Evolutionary conservation across 2,797 vertebrate species (phyloP).

Genomic region (Peromyscus attwateri): DNA sequence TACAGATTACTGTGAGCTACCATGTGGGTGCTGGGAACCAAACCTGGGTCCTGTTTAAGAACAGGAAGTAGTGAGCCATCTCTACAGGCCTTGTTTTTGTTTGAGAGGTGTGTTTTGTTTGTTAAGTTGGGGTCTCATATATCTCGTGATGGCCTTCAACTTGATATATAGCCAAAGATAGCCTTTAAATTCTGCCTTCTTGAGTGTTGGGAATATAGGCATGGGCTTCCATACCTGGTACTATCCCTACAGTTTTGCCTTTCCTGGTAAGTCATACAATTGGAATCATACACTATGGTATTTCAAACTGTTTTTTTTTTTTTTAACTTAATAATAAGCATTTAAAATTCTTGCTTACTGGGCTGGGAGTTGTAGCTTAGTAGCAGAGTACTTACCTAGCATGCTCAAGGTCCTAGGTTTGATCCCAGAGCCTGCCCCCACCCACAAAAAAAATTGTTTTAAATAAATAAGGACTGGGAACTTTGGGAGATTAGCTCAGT

Average conservation of each 20-base stretch:
- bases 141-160: not conserved
- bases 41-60: not conserved
- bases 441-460: not conserved
- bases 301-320: not conserved
- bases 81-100: not conserved
- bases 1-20: not conserved
- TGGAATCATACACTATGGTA: not conserved
- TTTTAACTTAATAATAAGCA: not conserved
- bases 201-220: not conserved
- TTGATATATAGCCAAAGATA: not conserved
- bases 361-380: not conserved
- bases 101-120: not conserved
- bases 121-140: too few species aligned
- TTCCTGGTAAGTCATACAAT: not conserved
- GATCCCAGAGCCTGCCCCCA: not conserved
- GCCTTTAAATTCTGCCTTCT: not conserved
- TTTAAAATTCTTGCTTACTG: not conserved
- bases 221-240: too few species aligned
- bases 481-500: not conserved
- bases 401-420: not conserved
- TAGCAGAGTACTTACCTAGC: not conserved
- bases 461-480: not conserved
- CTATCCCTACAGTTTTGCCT: not conserved
- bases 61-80: not conserved
- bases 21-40: not conserved